These are phyloP conservation scores for Drosophila kikkawai DNA, from an alignment of 1,140 invertebrate genomes.

Conservation along the genomic window DNA sequence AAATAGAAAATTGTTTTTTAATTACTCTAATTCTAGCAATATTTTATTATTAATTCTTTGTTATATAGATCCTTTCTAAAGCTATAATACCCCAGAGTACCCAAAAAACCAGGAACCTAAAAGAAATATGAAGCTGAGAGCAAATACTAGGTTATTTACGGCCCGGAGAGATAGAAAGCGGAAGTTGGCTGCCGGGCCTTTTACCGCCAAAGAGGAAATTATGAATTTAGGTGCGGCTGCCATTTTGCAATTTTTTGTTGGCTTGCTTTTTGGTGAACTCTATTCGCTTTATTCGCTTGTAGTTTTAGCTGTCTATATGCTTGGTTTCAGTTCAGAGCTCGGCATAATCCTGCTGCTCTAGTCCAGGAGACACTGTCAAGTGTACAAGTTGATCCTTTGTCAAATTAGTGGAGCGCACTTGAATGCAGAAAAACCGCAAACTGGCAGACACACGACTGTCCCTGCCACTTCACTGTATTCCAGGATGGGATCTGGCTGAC, in stretches of 20 bases:
- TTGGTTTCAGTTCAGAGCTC: not conserved
- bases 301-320: conserved; percentile 1
- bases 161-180: conserved; percentile 47
- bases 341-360: conserved; percentile 33
- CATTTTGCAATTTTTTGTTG: conserved; percentile 5
- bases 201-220: conserved; percentile 64
- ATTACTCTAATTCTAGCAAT: not conserved
- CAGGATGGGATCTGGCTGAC: conserved; percentile 9
- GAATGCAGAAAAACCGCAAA: conserved; percentile 56
- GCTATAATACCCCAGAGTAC: not conserved
- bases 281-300: conserved; percentile 3
- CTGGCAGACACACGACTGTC: conserved; percentile 39
- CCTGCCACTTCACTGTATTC: not conserved
- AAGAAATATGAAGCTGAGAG: conserved; percentile 8
- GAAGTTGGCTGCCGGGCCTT: conserved; percentile 42
- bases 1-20: not conserved
- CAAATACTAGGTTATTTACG: conserved; percentile 56
- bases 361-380: conserved; percentile 53
- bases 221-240: conserved; percentile 59
- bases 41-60: not conserved
- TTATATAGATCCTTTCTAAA: not conserved
- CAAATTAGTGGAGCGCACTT: conserved; percentile 73
- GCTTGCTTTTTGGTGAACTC: not conserved
- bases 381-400: conserved; percentile 79
- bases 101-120: not conserved